A percentile compares a stretch with the other conserved stretches of the same genome.
phyloP scores from a whole-genome alignment of 2,113 vertebrate species.

The Antennarius striatus region DNA sequence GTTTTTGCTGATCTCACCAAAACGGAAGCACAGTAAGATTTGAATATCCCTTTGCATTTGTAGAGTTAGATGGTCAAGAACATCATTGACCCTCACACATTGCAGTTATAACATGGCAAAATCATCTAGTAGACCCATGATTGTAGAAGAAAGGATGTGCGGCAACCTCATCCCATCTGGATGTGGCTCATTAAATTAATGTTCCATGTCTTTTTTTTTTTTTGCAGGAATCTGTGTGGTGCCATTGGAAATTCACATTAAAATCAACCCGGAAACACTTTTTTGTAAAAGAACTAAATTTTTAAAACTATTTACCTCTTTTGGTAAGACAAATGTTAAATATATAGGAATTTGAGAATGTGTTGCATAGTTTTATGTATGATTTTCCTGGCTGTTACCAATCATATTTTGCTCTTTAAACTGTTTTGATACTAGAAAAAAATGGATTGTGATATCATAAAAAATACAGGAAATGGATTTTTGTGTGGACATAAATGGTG shows the following conservation, averaged over 20 bases:
- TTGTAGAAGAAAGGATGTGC: too few species aligned
- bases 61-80: background rate
- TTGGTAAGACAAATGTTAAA: background rate
- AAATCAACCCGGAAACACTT: conserved; percentile 1
- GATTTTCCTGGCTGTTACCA: background rate
- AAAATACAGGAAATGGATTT: too few species aligned
- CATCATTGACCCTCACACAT: background rate
- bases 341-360: background rate
- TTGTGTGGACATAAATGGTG: too few species aligned
- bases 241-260: background rate
- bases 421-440: too few species aligned
- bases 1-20: conserved; percentile 53
- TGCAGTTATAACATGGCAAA: background rate
- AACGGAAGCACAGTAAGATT: conserved; percentile 70
- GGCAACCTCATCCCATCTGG: background rate
- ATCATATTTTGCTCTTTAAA: too few species aligned
- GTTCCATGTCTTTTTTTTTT: conserved; percentile 1
- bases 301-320: background rate
- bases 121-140: background rate
- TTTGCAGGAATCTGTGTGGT: conserved; percentile 70
- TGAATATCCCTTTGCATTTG: background rate
- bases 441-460: too few species aligned
- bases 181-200: background rate
- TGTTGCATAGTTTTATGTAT: background rate
- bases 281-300: background rate